These are phyloP conservation scores for Alcedo quadribrachys DNA, from an alignment of 2,797 vertebrate genomes.

Conservation along the genomic window DNA sequence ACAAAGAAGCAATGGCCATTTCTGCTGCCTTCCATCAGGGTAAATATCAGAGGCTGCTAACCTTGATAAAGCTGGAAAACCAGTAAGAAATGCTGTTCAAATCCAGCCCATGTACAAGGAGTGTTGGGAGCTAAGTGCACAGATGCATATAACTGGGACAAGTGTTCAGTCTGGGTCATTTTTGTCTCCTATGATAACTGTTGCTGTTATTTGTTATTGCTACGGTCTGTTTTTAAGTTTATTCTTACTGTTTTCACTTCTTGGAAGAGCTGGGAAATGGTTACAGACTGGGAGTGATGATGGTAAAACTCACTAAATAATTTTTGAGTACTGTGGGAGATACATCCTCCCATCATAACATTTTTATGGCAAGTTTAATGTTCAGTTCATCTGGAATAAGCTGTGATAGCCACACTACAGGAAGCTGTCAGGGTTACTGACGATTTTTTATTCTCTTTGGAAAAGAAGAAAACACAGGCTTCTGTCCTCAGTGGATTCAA, in stretches of 20 bases:
- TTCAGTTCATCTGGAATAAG: conserved; percentile 52
- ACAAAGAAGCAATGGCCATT: background rate
- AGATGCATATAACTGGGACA: too few species aligned
- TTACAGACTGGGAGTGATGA: background rate
- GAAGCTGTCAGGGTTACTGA: conserved; percentile 65
- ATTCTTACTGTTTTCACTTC: background rate
- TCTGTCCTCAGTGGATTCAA: conserved; percentile 44
- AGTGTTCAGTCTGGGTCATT: background rate
- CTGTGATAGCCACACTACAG: conserved; percentile 23
- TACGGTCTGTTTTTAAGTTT: background rate
- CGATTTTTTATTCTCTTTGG: conserved; percentile 63
- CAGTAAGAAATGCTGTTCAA: too few species aligned
- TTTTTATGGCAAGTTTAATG: conserved; percentile 70
- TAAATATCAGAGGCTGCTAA: too few species aligned
- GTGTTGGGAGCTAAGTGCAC: too few species aligned
- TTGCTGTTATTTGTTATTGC: background rate
- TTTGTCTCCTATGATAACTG: background rate
- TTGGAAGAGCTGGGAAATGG: conserved; percentile 6
- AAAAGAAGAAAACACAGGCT: conserved; percentile 57
- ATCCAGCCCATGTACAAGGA: too few species aligned
- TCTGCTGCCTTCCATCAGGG: background rate
- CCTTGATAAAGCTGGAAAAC: too few species aligned
- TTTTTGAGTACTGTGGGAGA: conserved; percentile 50
- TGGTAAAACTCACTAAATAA: conserved; percentile 26
- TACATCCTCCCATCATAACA: conserved; percentile 53